Percentiles rank a stretch among this genome's conserved stretches.
Evolutionary conservation across 2,888 invertebrate species (phyloP).

Genomic region (Iphiclides podalirius): DNA sequence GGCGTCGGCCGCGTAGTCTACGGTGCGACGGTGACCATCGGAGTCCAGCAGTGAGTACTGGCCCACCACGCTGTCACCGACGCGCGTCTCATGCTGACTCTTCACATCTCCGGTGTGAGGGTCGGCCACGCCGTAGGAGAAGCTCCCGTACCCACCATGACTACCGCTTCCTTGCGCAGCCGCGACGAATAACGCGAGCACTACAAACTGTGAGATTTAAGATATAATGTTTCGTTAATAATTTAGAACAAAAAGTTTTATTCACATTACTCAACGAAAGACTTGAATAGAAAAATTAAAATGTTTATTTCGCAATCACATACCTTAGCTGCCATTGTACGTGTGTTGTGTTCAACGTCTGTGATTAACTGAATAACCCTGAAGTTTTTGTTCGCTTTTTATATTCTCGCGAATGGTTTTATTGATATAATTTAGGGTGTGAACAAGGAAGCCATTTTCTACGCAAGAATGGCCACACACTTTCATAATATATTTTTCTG

Average conservation of each 20-base stretch:
- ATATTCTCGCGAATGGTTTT: conserved; percentile 14
- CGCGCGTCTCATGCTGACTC: conserved; percentile 82
- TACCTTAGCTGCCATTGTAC: conserved; percentile 27
- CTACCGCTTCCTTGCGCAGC: conserved; percentile 62
- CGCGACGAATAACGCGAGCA: conserved; percentile 66
- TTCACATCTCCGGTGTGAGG: conserved; percentile 74
- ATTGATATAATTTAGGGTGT: conserved; percentile 4
- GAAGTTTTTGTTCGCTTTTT: conserved; percentile 20
- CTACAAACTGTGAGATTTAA: conserved; percentile 51
- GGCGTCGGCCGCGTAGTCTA: conserved; percentile 80
- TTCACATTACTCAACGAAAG: no score
- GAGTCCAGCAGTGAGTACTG: conserved; percentile 77
- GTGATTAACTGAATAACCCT: conserved; percentile 21
- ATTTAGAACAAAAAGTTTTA: background rate
- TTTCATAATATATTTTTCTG: background rate
- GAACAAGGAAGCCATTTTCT: conserved; percentile 13
- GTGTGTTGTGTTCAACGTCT: conserved; percentile 21
- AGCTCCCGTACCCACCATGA: conserved; percentile 66
- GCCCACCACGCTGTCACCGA: conserved; percentile 82
- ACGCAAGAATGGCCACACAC: background rate
- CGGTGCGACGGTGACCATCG: conserved; percentile 82
- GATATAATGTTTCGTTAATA: background rate
- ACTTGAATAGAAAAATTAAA: background rate
- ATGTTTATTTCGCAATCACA: background rate
- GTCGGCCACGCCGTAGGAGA: conserved; percentile 71